These are phyloP conservation scores for Montifringilla adamsi DNA, from an alignment of 2,113 vertebrate genomes.

Conservation along the genomic window DNA sequence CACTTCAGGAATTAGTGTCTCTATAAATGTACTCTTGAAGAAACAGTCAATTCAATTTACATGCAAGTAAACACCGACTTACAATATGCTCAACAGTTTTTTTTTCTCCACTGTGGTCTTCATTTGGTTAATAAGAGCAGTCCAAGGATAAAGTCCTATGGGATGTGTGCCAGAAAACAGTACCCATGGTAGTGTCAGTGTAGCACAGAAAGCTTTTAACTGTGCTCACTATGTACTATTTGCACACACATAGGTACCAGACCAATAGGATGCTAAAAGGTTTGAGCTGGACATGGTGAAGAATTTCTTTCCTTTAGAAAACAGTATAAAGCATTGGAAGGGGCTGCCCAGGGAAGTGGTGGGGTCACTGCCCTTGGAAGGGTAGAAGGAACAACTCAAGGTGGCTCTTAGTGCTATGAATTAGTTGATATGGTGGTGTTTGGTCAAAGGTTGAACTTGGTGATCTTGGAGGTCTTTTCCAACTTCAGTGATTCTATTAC, in stretches of 20 bases:
- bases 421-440: not conserved
- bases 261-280: not conserved
- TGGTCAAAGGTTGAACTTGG: rapidly evolving
- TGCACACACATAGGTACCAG: not conserved
- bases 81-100: not conserved
- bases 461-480: not conserved
- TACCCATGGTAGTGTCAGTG: not conserved
- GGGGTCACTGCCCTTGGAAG: too few species aligned
- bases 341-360: not conserved
- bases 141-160: not conserved
- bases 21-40: not conserved
- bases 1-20: not conserved
- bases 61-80: not conserved
- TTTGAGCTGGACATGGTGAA: not conserved
- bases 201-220: not conserved
- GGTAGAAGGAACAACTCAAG: not conserved
- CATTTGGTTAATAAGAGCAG: not conserved
- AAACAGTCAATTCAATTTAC: not conserved
- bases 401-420: not conserved
- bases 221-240: not conserved
- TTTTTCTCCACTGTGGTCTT: not conserved
- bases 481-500: not conserved
- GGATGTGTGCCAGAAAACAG: not conserved
- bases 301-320: not conserved
- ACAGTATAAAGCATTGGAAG: not conserved